Percentiles rank a stretch among this genome's conserved stretches.
Conservation (phyloP, 2,113 vertebrate species). For the Corythornis vintsioides region DNA sequence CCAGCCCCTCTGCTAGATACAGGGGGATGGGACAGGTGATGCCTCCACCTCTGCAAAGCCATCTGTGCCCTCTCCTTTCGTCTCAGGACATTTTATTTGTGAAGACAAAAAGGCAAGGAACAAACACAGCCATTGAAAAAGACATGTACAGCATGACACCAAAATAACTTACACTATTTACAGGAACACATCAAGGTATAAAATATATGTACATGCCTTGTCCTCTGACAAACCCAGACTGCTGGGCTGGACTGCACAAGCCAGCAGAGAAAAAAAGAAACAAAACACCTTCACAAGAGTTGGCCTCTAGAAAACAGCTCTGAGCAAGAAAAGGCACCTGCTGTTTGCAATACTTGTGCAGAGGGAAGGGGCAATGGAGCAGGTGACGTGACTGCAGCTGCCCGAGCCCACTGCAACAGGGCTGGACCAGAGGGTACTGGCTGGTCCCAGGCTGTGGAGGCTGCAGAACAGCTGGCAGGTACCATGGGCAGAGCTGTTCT, state of each 20-base stretch:
- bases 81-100: constrained; percentile 65
- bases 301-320: background rate
- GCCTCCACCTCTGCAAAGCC: background rate
- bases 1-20: background rate
- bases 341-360: background rate
- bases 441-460: background rate
- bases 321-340: constrained; percentile 30
- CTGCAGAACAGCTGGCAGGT: background rate
- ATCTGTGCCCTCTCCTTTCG: background rate
- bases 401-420: background rate
- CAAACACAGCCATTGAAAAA: constrained; percentile 57
- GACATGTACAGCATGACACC: constrained; percentile 51
- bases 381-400: background rate
- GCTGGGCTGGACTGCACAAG: background rate
- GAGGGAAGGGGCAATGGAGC: background rate
- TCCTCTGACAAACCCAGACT: background rate
- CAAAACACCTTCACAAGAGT: background rate
- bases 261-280: background rate
- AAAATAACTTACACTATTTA: constrained; percentile 76
- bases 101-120: constrained; percentile 59
- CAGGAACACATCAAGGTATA: constrained; percentile 58
- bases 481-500: background rate
- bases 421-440: background rate
- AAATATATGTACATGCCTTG: constrained; percentile 46
- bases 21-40: fast-evolving